phyloP scores from a whole-genome alignment of 2,888 invertebrate species.

The Phania funesta region DNA sequence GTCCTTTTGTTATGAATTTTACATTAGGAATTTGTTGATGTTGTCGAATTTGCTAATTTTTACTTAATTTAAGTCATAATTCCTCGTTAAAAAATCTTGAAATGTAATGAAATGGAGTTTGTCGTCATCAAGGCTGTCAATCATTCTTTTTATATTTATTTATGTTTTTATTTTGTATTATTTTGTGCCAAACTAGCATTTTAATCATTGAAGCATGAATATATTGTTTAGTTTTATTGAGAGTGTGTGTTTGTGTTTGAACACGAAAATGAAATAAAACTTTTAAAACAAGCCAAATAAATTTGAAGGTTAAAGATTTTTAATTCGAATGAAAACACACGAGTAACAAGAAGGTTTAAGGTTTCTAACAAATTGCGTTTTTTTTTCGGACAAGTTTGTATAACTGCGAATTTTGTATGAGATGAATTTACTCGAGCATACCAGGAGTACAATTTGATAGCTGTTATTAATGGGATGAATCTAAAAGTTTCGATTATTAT shows the following conservation, averaged over 20 bases:
- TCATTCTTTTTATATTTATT: constrained; percentile 31
- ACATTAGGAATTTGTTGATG: constrained; percentile 13
- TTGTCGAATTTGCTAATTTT: background rate
- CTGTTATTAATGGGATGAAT: no score
- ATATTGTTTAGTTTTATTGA: constrained; percentile 20
- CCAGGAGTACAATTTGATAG: no score
- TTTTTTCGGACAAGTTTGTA: no score
- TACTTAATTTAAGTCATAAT: constrained; percentile 1
- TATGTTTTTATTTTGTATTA: constrained; percentile 11
- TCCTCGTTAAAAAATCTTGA: background rate
- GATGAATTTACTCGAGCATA: no score
- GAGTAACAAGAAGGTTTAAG: no score
- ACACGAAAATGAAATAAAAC: constrained; percentile 27
- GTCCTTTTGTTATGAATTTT: constrained; percentile 28
- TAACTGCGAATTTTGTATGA: no score
- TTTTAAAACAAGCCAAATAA: background rate
- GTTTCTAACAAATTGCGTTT: no score
- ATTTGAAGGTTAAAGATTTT: constrained; percentile 31
- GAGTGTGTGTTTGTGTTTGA: background rate
- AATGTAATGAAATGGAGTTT: background rate
- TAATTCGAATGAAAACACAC: background rate
- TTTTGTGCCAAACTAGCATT: constrained; percentile 43
- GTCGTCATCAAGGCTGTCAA: constrained; percentile 1
- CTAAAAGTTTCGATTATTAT: no score
- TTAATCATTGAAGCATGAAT: constrained; percentile 44